Evolutionary conservation across 1,140 invertebrate species (phyloP), one percentile per base, ranked within the genome.

Genomic region (Drosophila nikananu): DNA sequence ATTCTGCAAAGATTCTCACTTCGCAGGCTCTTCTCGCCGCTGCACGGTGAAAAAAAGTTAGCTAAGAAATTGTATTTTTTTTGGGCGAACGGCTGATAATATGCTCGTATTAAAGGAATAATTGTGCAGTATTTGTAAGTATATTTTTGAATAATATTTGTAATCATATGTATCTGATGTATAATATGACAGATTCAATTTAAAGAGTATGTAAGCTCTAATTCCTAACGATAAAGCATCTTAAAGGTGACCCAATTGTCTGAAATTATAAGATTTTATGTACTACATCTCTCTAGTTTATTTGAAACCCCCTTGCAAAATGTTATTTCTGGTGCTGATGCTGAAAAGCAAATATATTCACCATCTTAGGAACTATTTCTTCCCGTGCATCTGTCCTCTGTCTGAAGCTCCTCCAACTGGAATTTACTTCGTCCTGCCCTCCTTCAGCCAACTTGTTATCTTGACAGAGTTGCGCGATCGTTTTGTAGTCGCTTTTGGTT

Each of bases 401-500:
- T 37, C 32, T 52, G n/a, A 13, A 19, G n/a, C 19, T 52, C 17
- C 54, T 60, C 37, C 60, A 63, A 17, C 19, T 63, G 25, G 66
- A 57, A 46, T 30, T 37, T 37, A 44, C 46, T 15, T 44, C 37
- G 54, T 37, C 41, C 39, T 39, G 9, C 48, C 23, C 46, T 37
- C 48, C n/a, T 32, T 44, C 19, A 39, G 35, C 30, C 57, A 41
- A 21, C 52, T 64, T 63, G 60, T 89, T 90, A 90, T 90, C 86
- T 86, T 60, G 61, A 70, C 68, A 80, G 59, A 57, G 77, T 63
- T 72, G 63, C 65, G 58, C 64, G 79, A 90, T 90, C 86, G 86
- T 90, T 90, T 90, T 90, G 86, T 90, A 86, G 86, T 71, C 68
- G 74, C 77, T 72, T 74, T 74, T 76, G 81, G 68, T 83, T 58